Conservation (phyloP, 2,888 invertebrate species). For the Conchocele bisecta region DNA sequence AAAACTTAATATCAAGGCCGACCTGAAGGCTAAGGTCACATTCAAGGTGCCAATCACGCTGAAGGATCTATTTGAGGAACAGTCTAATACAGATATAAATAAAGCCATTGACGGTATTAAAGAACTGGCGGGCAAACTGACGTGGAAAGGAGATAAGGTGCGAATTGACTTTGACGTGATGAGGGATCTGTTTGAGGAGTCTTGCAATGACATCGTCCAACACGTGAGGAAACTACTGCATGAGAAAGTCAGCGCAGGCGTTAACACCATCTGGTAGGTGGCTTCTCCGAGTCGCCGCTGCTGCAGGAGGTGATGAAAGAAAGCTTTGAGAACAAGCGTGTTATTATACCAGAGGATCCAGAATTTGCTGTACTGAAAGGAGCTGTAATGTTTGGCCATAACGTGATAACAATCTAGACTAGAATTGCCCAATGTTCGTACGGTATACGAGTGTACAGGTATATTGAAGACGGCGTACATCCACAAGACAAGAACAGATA, state of each 20-base stretch:
- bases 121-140: conserved; percentile 41
- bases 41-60: conserved; percentile 48
- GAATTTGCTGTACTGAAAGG: conserved; percentile 66
- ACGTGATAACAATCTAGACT: conserved; percentile 50
- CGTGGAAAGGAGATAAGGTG: conserved; percentile 49
- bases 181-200: conserved; percentile 44
- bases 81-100: too few species aligned
- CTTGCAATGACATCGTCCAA: conserved; percentile 41
- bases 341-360: conserved; percentile 63
- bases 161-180: conserved; percentile 50
- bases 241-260: conserved; percentile 42
- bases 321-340: conserved; percentile 40
- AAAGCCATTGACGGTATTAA: conserved; percentile 9
- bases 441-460: conserved; percentile 48
- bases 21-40: conserved; percentile 43
- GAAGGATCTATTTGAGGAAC: conserved; percentile 35
- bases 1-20: conserved; percentile 51
- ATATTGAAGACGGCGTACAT: conserved; percentile 51
- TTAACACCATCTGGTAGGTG: conserved; percentile 60
- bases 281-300: conserved; percentile 60
- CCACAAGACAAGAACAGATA: conserved; percentile 47
- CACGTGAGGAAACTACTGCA: conserved; percentile 49
- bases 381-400: conserved; percentile 62
- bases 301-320: conserved; percentile 54
- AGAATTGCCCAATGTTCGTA: conserved; percentile 60